These are phyloP conservation scores for Adineta ricciae DNA, from an alignment of 2,888 invertebrate genomes.

Conservation along the genomic window DNA sequence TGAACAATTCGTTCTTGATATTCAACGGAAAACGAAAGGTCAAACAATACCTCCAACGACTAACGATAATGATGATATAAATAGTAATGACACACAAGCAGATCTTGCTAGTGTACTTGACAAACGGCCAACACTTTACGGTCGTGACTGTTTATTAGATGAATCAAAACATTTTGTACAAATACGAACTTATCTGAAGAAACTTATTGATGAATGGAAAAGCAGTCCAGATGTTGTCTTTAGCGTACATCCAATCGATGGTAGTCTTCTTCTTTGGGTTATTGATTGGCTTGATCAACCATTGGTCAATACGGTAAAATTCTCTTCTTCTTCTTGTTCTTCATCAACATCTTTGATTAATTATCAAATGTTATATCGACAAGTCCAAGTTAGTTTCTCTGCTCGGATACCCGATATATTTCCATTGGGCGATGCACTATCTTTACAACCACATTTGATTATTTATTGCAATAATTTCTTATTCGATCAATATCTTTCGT, in stretches of 20 bases:
- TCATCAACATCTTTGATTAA: slow-evolving; percentile 48
- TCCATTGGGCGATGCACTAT: slow-evolving; percentile 73
- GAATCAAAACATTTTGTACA: slow-evolving; percentile 46
- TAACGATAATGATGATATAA: background rate
- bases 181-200: slow-evolving; percentile 75
- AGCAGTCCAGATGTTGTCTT: slow-evolving; percentile 89
- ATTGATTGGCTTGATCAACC: slow-evolving; percentile 92
- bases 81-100: background rate
- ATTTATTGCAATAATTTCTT: slow-evolving; percentile 66
- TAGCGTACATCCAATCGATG: slow-evolving; percentile 94
- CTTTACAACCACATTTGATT: slow-evolving; percentile 83
- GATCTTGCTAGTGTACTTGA: background rate
- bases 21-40: slow-evolving; percentile 22
- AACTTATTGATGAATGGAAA: slow-evolving; percentile 86
- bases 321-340: background rate
- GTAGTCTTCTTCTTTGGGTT: slow-evolving; percentile 87
- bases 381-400: slow-evolving; percentile 93
- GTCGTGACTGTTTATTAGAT: background rate
- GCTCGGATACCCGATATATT: slow-evolving; percentile 91
- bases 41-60: background rate
- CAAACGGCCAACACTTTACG: background rate
- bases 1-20: slow-evolving; percentile 75
- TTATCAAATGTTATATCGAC: slow-evolving; percentile 87
- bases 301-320: background rate
- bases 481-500: background rate